phyloP scores from a whole-genome alignment of 2,797 vertebrate genomes.

The Florisuga fusca region DNA sequence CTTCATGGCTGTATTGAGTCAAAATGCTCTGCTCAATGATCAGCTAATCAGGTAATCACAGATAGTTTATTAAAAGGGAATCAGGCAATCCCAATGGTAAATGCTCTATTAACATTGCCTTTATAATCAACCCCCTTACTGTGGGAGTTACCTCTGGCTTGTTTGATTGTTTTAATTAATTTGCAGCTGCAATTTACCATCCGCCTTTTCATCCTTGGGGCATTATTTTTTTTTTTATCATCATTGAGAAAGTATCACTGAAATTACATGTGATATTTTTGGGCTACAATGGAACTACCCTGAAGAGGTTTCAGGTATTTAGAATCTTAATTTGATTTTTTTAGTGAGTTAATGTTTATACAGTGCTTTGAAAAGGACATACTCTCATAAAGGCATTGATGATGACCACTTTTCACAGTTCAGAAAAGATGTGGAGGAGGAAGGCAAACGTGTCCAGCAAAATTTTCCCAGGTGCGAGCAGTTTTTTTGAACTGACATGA shows the following conservation, averaged over 20 bases:
- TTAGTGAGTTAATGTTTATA: slow-evolving; percentile 28
- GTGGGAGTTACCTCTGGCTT: slow-evolving; percentile 35
- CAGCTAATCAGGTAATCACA: slow-evolving; percentile 57
- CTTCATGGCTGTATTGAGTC: background rate
- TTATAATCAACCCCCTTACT: slow-evolving; percentile 27
- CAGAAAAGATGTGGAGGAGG: background rate
- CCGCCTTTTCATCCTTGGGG: slow-evolving; percentile 19
- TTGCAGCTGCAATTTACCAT: slow-evolving; percentile 51
- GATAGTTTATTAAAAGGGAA: slow-evolving; percentile 38
- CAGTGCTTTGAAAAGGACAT: background rate
- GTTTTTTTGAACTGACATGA: background rate
- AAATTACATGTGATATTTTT: slow-evolving; percentile 39
- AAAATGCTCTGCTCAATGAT: slow-evolving; percentile 7
- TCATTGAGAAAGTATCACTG: background rate
- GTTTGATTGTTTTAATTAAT: slow-evolving; percentile 64
- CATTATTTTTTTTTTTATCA: background rate
- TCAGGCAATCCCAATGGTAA: background rate
- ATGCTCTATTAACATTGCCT: slow-evolving; percentile 25
- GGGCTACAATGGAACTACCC: background rate
- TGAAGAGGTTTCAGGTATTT: slow-evolving; percentile 25
- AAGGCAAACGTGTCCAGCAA: background rate
- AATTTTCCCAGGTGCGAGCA: background rate
- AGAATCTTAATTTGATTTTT: slow-evolving; percentile 9
- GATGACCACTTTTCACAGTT: background rate
- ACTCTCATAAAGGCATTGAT: background rate